phyloP scores from a whole-genome alignment of 2,797 vertebrate genomes.

The Xiphophorus birchmanni region DNA sequence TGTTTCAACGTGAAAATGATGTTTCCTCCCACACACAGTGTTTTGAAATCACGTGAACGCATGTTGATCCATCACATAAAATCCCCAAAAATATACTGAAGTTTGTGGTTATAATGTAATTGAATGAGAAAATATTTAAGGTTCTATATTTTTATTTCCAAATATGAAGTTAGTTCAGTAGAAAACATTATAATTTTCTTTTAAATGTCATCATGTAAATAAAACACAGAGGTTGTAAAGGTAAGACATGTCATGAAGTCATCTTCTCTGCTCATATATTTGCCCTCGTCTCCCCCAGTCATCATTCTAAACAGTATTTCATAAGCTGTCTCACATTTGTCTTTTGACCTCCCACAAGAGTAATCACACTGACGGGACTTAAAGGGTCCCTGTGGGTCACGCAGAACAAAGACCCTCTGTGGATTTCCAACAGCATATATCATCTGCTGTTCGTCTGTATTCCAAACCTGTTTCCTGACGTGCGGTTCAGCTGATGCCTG shows the following conservation, averaged over 20 bases:
- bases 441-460: not conserved
- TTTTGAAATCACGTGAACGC: not conserved
- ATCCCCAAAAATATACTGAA: not conserved
- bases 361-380: constrained; percentile 43
- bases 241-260: not conserved
- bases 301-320: constrained; percentile 27
- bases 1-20: not conserved
- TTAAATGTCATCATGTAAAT: not conserved
- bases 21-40: not conserved
- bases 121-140: not conserved
- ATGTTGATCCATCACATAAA: not conserved
- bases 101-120: not conserved
- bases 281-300: constrained; percentile 15
- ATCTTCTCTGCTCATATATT: constrained; percentile 3
- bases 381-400: constrained; percentile 40
- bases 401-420: constrained; percentile 20
- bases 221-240: not conserved
- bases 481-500: constrained; percentile 53
- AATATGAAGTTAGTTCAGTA: not conserved
- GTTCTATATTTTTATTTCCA: not conserved
- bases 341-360: constrained; percentile 40
- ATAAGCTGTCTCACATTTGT: constrained; percentile 28
- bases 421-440: constrained; percentile 10
- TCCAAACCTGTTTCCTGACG: constrained; percentile 1
- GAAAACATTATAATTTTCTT: not conserved